Conservation (phyloP, 1,140 invertebrate genomes). For the Phocides pigmalion region DNA sequence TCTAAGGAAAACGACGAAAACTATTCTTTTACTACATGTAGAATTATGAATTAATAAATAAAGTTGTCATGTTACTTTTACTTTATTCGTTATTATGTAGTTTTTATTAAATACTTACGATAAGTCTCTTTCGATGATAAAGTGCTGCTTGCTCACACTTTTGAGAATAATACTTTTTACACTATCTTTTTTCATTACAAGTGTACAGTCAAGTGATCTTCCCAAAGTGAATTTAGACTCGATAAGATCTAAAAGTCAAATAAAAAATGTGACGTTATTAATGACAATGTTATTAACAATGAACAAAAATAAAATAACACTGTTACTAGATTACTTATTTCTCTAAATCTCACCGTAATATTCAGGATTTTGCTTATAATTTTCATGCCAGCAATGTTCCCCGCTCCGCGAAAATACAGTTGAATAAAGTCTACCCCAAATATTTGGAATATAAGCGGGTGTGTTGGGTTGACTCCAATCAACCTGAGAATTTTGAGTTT, state of each 20-base stretch:
- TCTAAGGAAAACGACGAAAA: too few species aligned
- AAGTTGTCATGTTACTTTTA: neutral
- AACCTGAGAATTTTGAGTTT: conserved; percentile 78
- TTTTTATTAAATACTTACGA: conserved; percentile 56
- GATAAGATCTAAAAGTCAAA: conserved; percentile 72
- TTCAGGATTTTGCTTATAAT: conserved; percentile 48
- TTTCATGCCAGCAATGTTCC: conserved; percentile 60
- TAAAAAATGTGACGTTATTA: too few species aligned
- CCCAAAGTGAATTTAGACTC: conserved; percentile 77
- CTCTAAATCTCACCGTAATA: conserved; percentile 66
- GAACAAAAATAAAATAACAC: too few species aligned
- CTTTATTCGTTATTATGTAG: conserved; percentile 13
- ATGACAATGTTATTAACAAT: too few species aligned
- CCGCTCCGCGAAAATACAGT: conserved; percentile 55
- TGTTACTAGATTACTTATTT: neutral
- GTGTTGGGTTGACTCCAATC: conserved; percentile 75
- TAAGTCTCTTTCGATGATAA: conserved; percentile 75
- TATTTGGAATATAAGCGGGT: conserved; percentile 68
- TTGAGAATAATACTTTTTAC: conserved; percentile 69
- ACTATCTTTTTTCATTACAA: conserved; percentile 71
- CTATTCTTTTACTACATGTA: too few species aligned
- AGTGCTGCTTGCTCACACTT: conserved; percentile 84
- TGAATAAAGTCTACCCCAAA: conserved; percentile 78
- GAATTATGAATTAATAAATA: conserved; percentile 1
- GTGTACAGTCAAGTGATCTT: conserved; percentile 71